These are phyloP conservation scores for Prunella strophiata DNA, from an alignment of 2,797 vertebrate genomes.

Conservation along the genomic window DNA sequence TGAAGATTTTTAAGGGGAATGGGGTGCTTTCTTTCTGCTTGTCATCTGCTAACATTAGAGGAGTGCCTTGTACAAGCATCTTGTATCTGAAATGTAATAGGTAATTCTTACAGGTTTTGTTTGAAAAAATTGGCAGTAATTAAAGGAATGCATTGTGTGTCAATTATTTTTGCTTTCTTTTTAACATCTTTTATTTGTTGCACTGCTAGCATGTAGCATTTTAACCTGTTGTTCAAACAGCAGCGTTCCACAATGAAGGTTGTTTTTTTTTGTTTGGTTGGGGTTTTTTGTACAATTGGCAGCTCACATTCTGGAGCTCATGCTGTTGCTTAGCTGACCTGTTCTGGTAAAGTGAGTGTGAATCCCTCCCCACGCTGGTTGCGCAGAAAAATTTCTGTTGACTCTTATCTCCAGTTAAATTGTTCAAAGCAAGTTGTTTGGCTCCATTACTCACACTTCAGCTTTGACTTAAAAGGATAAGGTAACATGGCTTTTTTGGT, in stretches of 20 bases:
- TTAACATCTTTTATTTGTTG: not conserved
- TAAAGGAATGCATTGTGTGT: not conserved
- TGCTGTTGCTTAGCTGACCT: conserved; percentile 39
- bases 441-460: not conserved
- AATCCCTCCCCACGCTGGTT: not conserved
- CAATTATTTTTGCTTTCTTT: not conserved
- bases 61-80: not conserved
- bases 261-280: not conserved
- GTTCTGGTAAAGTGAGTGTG: conserved; percentile 4
- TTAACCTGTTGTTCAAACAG: not conserved
- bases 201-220: not conserved
- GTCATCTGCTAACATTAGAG: not conserved
- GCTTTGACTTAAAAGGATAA: not conserved
- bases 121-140: not conserved
- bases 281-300: not conserved
- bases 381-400: not conserved
- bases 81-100: not conserved
- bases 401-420: not conserved
- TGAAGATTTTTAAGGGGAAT: not conserved
- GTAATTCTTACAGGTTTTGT: not conserved
- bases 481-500: not conserved
- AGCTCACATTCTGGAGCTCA: not conserved
- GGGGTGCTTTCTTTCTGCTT: not conserved
- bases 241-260: not conserved
- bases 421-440: not conserved